Percentiles rank a stretch among this genome's conserved stretches.
phyloP scores from a whole-genome alignment of 2,113 vertebrate species.

The Desmodus rotundus region DNA sequence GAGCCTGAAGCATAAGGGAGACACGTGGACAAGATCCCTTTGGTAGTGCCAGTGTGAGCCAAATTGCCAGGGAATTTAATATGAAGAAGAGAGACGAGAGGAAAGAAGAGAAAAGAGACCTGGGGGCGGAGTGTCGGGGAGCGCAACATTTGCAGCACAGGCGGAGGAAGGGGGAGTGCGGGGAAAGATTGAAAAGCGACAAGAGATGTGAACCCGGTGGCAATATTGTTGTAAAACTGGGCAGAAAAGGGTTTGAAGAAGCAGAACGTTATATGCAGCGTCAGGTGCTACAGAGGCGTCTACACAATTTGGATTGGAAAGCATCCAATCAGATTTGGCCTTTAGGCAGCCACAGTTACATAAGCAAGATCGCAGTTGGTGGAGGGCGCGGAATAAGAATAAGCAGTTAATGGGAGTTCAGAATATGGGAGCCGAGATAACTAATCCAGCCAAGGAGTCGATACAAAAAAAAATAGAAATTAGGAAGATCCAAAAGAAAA shows the following conservation, averaged over 20 bases:
- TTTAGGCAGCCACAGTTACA: background rate
- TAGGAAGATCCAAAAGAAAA: background rate
- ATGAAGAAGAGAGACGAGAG: background rate
- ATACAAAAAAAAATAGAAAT: background rate
- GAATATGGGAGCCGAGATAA: background rate
- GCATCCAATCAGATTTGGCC: background rate
- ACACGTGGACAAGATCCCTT: background rate
- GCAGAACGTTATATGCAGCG: background rate
- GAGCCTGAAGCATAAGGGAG: background rate
- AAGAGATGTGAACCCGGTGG: background rate
- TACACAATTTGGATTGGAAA: background rate
- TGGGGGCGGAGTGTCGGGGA: background rate
- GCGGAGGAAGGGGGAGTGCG: background rate
- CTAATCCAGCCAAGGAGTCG: background rate
- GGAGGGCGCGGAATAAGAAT: background rate
- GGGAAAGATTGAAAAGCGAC: background rate
- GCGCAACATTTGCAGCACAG: background rate
- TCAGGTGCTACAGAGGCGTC: background rate
- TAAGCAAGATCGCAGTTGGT: background rate
- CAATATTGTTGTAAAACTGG: background rate
- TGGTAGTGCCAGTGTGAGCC: background rate
- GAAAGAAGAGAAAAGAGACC: background rate
- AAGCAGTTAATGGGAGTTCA: background rate
- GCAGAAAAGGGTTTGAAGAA: background rate
- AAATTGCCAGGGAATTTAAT: background rate